A percentile compares a stretch with the other conserved stretches of the same genome.
These are phyloP conservation scores for Anorthoa munda DNA, from an alignment of 2,888 invertebrate genomes.

Conservation along the genomic window DNA sequence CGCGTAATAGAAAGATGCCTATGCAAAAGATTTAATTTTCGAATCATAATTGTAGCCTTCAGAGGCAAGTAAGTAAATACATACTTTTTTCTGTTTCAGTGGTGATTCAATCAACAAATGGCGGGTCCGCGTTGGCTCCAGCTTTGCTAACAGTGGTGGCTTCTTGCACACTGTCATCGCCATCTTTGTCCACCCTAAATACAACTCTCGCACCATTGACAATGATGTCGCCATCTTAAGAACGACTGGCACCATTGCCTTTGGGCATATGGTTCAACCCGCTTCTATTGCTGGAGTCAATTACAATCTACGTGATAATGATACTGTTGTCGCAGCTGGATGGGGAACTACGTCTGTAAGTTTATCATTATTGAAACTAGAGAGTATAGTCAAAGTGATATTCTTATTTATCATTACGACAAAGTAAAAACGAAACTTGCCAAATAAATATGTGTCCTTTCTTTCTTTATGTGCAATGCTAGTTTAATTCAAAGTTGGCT, in stretches of 20 bases:
- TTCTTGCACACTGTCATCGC: constrained; percentile 48
- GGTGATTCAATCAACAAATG: constrained; percentile 55
- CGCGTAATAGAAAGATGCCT: no score
- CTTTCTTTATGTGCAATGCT: no score
- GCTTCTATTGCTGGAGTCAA: constrained; percentile 66
- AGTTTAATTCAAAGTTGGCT: no score
- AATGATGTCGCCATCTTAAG: constrained; percentile 69
- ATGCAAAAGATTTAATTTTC: no score
- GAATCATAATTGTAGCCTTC: no score
- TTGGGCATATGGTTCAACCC: constrained; percentile 33
- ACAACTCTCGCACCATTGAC: constrained; percentile 55
- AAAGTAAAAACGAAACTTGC: no score
- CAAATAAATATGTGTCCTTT: no score
- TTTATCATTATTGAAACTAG: neutral
- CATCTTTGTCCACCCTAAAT: constrained; percentile 61
- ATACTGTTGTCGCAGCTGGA: constrained; percentile 76
- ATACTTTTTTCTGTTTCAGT: constrained; percentile 46
- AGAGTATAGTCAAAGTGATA: neutral
- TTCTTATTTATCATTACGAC: no score
- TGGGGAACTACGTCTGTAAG: constrained; percentile 77
- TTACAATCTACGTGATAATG: constrained; percentile 67
- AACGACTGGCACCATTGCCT: constrained; percentile 32
- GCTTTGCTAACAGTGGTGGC: constrained; percentile 69
- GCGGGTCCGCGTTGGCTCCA: constrained; percentile 70
- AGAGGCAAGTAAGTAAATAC: no score